A percentile compares a stretch with the other conserved stretches of the same genome.
phyloP scores from a whole-genome alignment of 2,888 invertebrate genomes.

The Rotaria magnacalcarata region DNA sequence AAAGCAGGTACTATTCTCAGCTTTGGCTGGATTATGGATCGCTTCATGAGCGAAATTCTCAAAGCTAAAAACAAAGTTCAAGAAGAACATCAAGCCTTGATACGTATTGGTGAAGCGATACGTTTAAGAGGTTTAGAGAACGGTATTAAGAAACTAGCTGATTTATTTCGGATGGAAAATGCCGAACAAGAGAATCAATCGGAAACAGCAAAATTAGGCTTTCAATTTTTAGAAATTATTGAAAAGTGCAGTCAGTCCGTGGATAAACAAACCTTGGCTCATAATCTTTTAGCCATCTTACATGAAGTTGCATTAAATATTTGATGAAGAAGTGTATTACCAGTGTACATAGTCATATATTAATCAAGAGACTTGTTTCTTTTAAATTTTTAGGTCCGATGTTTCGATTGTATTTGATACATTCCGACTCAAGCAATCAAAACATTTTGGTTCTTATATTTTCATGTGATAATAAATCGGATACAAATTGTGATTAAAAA shows the following conservation, averaged over 20 bases:
- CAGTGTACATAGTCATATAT: background rate
- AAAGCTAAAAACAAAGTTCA: background rate
- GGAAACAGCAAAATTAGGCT: background rate
- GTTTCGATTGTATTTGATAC: background rate
- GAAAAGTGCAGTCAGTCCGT: background rate
- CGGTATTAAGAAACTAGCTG: background rate
- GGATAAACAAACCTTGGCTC: background rate
- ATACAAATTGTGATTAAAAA: too few species aligned
- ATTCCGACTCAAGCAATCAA: background rate
- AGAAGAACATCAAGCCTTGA: background rate
- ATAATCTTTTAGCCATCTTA: background rate
- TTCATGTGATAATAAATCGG: too few species aligned
- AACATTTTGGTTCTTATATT: too few species aligned
- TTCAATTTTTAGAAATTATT: background rate
- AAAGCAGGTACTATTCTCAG: background rate
- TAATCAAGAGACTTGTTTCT: background rate
- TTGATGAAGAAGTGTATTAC: background rate
- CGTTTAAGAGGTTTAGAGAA: rapidly evolving
- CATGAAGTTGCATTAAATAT: background rate
- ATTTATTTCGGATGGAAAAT: background rate
- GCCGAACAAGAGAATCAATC: background rate
- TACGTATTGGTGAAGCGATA: background rate
- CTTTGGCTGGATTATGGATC: background rate
- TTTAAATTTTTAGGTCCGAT: background rate
- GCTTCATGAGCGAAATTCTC: background rate